Conservation (phyloP, 2,888 invertebrate species). For the Sarcophaga subvicina region DNA sequence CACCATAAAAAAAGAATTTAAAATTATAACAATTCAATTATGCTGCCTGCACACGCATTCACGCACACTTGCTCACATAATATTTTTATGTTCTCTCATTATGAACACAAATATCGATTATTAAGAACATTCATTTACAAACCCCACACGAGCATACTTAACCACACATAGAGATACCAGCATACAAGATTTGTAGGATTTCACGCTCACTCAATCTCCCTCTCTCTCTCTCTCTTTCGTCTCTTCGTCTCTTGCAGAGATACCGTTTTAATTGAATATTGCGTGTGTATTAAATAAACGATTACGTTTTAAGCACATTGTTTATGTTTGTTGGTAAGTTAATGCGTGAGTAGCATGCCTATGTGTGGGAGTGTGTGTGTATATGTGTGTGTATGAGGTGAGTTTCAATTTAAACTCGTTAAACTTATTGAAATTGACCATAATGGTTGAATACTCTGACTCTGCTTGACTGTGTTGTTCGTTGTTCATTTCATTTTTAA, state of each 20-base stretch:
- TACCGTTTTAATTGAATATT: not conserved
- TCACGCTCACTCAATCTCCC: not conserved
- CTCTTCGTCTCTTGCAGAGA: not conserved
- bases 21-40: no score
- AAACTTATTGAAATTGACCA: conserved; percentile 54
- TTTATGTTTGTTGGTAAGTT: not conserved
- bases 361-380: not conserved
- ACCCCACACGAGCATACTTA: not conserved
- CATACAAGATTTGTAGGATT: no score
- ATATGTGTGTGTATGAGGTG: not conserved
- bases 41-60: no score
- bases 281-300: not conserved
- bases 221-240: not conserved
- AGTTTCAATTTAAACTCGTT: conserved; percentile 45
- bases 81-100: no score
- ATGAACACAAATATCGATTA: not conserved
- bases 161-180: not conserved
- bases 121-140: not conserved
- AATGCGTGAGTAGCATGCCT: not conserved
- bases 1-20: no score
- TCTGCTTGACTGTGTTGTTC: not conserved
- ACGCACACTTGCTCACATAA: no score
- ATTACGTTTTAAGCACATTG: not conserved
- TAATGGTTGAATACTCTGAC: conserved; percentile 28
- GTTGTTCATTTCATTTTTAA: not conserved